A percentile compares a stretch with the other conserved stretches of the same genome.
phyloP scores from a whole-genome alignment of 1,140 invertebrate genomes.

The Drosophila triauraria region DNA sequence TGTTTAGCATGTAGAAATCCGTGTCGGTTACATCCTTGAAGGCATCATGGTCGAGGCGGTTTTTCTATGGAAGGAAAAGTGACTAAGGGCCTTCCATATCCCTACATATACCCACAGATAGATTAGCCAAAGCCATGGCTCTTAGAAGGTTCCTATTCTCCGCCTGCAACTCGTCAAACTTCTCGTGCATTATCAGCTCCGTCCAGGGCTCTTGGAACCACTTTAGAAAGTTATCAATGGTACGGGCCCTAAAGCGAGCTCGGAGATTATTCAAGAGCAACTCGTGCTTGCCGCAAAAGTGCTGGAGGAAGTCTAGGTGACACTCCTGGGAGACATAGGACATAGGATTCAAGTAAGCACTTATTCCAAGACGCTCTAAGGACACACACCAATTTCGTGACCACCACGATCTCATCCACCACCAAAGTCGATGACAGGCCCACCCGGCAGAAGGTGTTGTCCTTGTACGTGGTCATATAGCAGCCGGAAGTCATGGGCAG shows the following conservation, averaged over 20 bases:
- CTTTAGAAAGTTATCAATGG: constrained; percentile 47
- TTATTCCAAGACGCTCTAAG: not conserved
- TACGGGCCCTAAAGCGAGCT: constrained; percentile 18
- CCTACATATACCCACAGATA: constrained; percentile 15
- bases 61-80: not conserved
- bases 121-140: constrained; percentile 9
- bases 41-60: not conserved
- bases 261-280: constrained; percentile 61
- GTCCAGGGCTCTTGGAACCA: constrained; percentile 74
- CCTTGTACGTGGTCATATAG: constrained; percentile 48
- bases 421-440: constrained; percentile 39
- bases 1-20: constrained; percentile 35
- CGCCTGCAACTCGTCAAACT: constrained; percentile 49
- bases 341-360: not conserved
- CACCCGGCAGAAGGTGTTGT: constrained; percentile 67
- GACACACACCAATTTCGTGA: constrained; percentile 54
- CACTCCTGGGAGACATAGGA: constrained; percentile 16
- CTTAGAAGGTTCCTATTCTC: constrained; percentile 45
- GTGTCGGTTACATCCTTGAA: constrained; percentile 1
- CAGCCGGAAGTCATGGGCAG: constrained; percentile 5
- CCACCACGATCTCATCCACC: constrained; percentile 74
- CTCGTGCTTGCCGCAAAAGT: constrained; percentile 72
- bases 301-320: constrained; percentile 58
- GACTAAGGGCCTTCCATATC: no score
- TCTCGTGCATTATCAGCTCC: constrained; percentile 65